A percentile compares a stretch with the other conserved stretches of the same genome.
These are phyloP conservation scores for Dascyllus trimaculatus DNA, from an alignment of 2,113 vertebrate species.

Conservation along the genomic window DNA sequence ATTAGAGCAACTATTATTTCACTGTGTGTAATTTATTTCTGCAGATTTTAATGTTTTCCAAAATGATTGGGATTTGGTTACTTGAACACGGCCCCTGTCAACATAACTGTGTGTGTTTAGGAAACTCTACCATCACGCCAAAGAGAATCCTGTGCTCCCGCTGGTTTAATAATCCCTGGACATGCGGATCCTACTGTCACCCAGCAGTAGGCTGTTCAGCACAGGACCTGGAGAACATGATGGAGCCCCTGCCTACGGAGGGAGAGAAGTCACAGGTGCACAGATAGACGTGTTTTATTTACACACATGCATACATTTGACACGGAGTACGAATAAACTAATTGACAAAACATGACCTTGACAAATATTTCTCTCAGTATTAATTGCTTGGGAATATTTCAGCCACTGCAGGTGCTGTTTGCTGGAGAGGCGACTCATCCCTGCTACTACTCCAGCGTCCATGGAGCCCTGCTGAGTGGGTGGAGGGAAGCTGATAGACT, in stretches of 20 bases:
- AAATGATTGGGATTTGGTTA: not conserved
- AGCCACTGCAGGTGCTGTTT: conserved; percentile 93
- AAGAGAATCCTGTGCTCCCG: conserved; percentile 85
- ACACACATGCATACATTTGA: not conserved
- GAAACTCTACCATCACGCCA: conserved; percentile 85
- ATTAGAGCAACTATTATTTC: too few species aligned
- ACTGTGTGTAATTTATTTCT: too few species aligned
- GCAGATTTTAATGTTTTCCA: not conserved
- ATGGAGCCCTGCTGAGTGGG: conserved; percentile 92
- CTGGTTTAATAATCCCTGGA: conserved; percentile 91
- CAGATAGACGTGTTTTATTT: not conserved
- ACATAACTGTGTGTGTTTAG: conserved; percentile 74
- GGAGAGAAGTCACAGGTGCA: conserved; percentile 81
- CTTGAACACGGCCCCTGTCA: not conserved
- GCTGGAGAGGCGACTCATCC: conserved; percentile 95
- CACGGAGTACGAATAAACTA: not conserved
- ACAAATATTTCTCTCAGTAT: not conserved
- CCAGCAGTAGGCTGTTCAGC: conserved; percentile 87
- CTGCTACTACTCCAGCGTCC: conserved; percentile 93
- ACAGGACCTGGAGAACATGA: conserved; percentile 87
- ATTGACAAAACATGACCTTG: not conserved
- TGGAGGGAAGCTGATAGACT: conserved; percentile 94
- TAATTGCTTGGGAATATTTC: conserved; percentile 3
- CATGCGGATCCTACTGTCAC: conserved; percentile 92
- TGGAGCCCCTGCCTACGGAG: conserved; percentile 88